Evolutionary conservation across 2,113 vertebrate genomes (phyloP).

Genomic region (Phrynosoma platyrhinos): DNA sequence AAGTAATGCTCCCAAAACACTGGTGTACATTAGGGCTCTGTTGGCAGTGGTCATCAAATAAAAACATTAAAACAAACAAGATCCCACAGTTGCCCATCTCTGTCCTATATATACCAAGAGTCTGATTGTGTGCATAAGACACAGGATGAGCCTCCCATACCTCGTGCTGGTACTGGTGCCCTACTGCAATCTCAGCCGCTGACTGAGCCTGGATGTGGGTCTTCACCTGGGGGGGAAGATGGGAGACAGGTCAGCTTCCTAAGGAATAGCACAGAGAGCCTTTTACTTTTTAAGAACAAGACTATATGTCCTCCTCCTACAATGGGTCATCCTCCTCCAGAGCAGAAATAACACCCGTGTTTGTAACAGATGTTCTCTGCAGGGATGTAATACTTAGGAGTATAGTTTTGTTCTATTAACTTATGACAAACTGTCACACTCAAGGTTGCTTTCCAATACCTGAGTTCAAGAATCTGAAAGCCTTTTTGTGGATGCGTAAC

Average conservation of each 20-base stretch:
- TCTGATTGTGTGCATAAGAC: background rate
- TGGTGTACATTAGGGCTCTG: too few species aligned
- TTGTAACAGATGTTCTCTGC: too few species aligned
- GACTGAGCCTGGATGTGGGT: constrained; percentile 89
- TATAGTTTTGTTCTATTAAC: background rate
- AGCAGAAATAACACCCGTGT: background rate
- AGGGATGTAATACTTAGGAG: background rate
- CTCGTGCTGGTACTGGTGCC: constrained; percentile 87
- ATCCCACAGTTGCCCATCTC: background rate
- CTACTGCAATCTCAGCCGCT: constrained; percentile 84
- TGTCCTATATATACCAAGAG: too few species aligned
- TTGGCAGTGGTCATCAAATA: too few species aligned
- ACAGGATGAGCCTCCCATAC: constrained; percentile 63
- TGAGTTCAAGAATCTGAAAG: background rate
- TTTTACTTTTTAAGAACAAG: background rate
- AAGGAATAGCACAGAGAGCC: too few species aligned
- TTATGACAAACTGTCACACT: background rate
- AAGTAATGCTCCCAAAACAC: too few species aligned
- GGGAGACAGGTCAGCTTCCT: background rate
- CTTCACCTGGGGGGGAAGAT: constrained; percentile 81
- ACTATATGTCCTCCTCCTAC: background rate
- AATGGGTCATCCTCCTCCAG: background rate
- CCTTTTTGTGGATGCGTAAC: background rate
- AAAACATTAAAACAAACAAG: too few species aligned
- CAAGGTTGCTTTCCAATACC: background rate